Conservation (phyloP, 2,797 vertebrate species). For the Huso huso region DNA sequence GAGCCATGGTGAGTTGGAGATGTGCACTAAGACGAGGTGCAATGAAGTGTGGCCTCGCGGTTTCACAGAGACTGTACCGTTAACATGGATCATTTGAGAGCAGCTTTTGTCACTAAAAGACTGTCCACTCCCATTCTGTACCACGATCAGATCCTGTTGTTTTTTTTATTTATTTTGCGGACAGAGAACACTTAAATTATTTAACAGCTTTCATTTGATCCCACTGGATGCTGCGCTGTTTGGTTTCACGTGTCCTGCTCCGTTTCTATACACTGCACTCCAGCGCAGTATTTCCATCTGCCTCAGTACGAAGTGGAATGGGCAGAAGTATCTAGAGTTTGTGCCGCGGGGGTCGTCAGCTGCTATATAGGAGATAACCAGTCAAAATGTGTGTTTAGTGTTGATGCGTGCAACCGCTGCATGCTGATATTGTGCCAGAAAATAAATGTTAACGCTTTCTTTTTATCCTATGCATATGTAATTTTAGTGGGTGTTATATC, state of each 20-base stretch:
- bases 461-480: too few species aligned
- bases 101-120: constrained; percentile 20
- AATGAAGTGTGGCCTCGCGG: too few species aligned
- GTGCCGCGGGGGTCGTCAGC: too few species aligned
- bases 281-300: neutral
- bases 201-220: constrained; percentile 32
- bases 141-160: constrained; percentile 19
- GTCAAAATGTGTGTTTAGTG: too few species aligned
- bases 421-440: too few species aligned
- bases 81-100: constrained; percentile 28
- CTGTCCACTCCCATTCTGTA: constrained; percentile 22
- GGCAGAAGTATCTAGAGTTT: too few species aligned
- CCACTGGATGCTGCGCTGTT: constrained; percentile 28
- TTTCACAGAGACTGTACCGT: constrained; percentile 17
- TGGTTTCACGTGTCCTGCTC: constrained; percentile 32
- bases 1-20: constrained; percentile 57
- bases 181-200: constrained; percentile 24
- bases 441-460: too few species aligned
- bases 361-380: too few species aligned
- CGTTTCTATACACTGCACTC: neutral
- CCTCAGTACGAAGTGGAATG: too few species aligned
- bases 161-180: neutral
- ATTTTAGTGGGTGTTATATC: too few species aligned
- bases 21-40: constrained; percentile 5
- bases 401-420: too few species aligned